Conservation (phyloP, 2,888 invertebrate genomes). For the Sylvicola cinctus region DNA sequence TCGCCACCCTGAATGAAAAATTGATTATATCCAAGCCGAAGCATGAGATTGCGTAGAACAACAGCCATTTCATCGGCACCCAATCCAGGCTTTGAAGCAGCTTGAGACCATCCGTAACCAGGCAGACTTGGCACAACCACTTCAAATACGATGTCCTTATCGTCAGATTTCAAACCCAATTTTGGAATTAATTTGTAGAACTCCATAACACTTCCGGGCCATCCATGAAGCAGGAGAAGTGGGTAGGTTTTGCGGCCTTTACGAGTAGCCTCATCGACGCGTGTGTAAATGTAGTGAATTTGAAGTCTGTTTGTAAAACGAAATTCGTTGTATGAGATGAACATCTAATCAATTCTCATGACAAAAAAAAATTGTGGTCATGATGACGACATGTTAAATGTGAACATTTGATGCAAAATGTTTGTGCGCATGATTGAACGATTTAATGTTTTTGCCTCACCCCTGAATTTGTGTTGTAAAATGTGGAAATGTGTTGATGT, state of each 20-base stretch:
- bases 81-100: constrained; percentile 34
- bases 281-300: constrained; percentile 46
- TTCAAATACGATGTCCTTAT: constrained; percentile 34
- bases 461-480: constrained; percentile 55
- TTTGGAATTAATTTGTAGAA: constrained; percentile 56
- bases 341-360: too few species aligned
- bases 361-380: too few species aligned
- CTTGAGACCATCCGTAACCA: constrained; percentile 27
- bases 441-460: too few species aligned
- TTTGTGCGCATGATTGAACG: not conserved
- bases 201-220: constrained; percentile 78
- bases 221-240: constrained; percentile 51
- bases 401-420: constrained; percentile 1
- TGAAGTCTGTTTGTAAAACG: too few species aligned
- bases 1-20: constrained; percentile 59
- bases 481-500: constrained; percentile 55
- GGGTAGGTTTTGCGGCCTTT: constrained; percentile 22
- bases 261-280: constrained; percentile 26
- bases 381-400: too few species aligned
- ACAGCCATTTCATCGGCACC: constrained; percentile 32
- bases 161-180: constrained; percentile 28
- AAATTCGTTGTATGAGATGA: too few species aligned
- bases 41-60: constrained; percentile 46
- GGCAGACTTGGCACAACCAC: constrained; percentile 29
- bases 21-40: constrained; percentile 35